Base-by-base conservation (phyloP, 2,888 invertebrate species). In the Linyphia triangularis region DNA sequence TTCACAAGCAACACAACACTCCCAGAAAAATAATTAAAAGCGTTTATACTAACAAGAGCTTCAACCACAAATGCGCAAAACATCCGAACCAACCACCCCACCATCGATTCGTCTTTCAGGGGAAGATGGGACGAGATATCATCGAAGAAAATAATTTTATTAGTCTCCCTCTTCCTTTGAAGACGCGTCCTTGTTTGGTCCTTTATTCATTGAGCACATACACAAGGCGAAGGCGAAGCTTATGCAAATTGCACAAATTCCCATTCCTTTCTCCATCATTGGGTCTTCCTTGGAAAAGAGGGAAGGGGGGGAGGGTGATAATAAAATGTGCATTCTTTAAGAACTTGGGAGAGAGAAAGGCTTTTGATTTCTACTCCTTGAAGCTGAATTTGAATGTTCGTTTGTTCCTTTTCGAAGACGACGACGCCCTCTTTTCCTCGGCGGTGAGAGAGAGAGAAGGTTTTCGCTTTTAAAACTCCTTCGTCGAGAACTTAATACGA, bases 201-300 rank as follows among this genome's bases (percentile, higher is more conserved):
- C 79, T 86, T 86, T 88, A 88, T 88, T 88, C 86, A 88, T 81
- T 73, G 79, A 79, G 57, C 69, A 77, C 75, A 81, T 69, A 33
- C 4, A 33, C 33, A 33, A 67, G 67, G 59, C 19, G 59, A 30
- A 59, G 24, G 73, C 72, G 65, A 73, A 65, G 79, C 81, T 88
- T 88, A 88, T 88, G 86, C 86, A 88, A 88, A 88, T 88, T 88
- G 81, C 86, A 81, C 79, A 88, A 88, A 88, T 88, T 88, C 86
- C 67, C 86, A 57, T 63, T 67, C 79, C 86, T 88, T 88, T 88
- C 86, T 75, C 86, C 86, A 81, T 82, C 86, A 88, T 88, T 88
- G 51, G 51, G 51, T 51, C 16, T n/a, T 51, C 65, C 19, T 19
- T 61, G 19, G 10, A 19, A 61, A 19, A 4, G 22, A 61, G 22